Evolutionary conservation across 2,888 invertebrate genomes (phyloP).

Genomic region (Orchestes rusci): DNA sequence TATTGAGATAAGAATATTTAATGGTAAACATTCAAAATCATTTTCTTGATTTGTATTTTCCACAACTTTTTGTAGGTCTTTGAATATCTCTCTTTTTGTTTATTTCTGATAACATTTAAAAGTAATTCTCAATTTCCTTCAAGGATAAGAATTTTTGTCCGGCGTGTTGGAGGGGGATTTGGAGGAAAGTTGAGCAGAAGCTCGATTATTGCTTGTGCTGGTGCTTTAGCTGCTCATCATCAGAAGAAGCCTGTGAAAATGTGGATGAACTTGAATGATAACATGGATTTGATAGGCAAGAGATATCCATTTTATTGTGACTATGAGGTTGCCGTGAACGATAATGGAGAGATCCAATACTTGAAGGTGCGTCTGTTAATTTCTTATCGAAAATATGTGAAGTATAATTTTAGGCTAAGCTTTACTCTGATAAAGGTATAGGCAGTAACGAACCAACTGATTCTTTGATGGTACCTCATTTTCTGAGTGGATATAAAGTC

Average conservation of each 20-base stretch:
- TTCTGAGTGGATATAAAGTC: conserved; percentile 53
- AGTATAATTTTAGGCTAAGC: conserved; percentile 33
- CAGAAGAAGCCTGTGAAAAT: conserved; percentile 62
- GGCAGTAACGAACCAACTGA: conserved; percentile 48
- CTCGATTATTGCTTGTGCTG: conserved; percentile 53
- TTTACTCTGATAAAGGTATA: conserved; percentile 52
- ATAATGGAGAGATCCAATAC: conserved; percentile 60
- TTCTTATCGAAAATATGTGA: too few species aligned
- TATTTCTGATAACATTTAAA: too few species aligned
- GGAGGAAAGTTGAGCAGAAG: conserved; percentile 69
- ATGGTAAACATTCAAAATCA: too few species aligned
- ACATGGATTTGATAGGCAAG: conserved; percentile 65
- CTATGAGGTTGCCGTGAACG: conserved; percentile 60
- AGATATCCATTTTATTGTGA: conserved; percentile 53
- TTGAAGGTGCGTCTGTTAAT: conserved; percentile 48
- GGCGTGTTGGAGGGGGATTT: conserved; percentile 74
- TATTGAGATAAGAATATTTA: too few species aligned
- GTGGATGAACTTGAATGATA: conserved; percentile 61
- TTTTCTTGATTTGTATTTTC: too few species aligned
- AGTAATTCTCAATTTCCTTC: too few species aligned
- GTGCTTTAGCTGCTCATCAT: conserved; percentile 61
- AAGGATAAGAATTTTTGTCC: conserved; percentile 63
- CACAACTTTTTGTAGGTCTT: too few species aligned
- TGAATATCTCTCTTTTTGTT: too few species aligned
- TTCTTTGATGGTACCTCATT: conserved; percentile 24